Evolutionary conservation across 2,113 vertebrate genomes (phyloP).

Genomic region (Talpa occidentalis): DNA sequence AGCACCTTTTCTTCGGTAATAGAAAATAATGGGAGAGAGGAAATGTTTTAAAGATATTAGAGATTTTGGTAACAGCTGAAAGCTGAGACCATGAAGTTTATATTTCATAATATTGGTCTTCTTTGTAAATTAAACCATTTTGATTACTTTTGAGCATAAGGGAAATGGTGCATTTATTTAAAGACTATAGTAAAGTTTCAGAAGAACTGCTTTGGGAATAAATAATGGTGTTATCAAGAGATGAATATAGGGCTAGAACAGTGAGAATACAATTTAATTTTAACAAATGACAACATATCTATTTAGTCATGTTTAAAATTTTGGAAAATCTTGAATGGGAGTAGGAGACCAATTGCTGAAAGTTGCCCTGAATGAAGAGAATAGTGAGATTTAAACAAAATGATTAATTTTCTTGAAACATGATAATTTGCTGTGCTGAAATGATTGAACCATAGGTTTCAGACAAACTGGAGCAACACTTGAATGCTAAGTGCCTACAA

Average conservation of each 20-base stretch:
- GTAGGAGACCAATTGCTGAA: not conserved
- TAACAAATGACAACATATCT: not conserved
- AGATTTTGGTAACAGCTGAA: not conserved
- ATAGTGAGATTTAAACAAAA: not conserved
- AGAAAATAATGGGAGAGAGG: not conserved
- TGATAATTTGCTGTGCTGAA: not conserved
- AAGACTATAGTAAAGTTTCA: not conserved
- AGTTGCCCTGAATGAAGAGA: not conserved
- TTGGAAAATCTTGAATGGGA: not conserved
- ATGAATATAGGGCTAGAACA: not conserved
- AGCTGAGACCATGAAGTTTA: not conserved
- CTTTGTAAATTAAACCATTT: slow-evolving; percentile 14
- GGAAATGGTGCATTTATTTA: not conserved
- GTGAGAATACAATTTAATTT: not conserved
- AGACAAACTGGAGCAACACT: not conserved
- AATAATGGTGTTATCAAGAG: not conserved
- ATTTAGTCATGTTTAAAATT: not conserved
- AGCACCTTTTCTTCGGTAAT: not conserved
- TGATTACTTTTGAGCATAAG: not conserved
- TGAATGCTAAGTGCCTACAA: not conserved
- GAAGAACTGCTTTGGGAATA: slow-evolving; percentile 10
- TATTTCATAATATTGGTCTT: not conserved
- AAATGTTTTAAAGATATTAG: not conserved
- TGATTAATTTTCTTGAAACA: not conserved
- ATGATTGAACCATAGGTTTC: not conserved